A percentile compares a stretch with the other conserved stretches of the same genome.
Evolutionary conservation across 2,113 vertebrate species (phyloP).

Genomic region (Tupaia chinensis): DNA sequence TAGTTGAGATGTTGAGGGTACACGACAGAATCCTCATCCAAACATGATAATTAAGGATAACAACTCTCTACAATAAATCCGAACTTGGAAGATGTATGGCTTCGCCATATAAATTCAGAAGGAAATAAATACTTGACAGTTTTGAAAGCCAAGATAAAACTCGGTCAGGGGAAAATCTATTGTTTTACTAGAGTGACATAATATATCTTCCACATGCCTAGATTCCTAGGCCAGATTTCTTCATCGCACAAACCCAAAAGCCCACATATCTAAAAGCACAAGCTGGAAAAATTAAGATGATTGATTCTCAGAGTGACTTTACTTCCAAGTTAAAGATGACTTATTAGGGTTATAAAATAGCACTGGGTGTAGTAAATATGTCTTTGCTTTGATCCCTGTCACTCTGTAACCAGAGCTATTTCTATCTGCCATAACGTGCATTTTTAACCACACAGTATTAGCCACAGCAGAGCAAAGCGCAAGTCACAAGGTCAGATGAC

Average conservation of each 20-base stretch:
- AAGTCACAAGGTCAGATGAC: conserved; percentile 70
- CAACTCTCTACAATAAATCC: conserved; percentile 55
- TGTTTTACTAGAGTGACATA: conserved; percentile 28
- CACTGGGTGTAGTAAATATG: conserved; percentile 54
- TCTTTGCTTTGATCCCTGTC: conserved; percentile 68
- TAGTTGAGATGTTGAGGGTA: not conserved
- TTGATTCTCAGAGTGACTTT: conserved; percentile 65
- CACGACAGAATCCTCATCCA: conserved; percentile 20
- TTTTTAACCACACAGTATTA: conserved; percentile 76
- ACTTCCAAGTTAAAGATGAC: conserved; percentile 77
- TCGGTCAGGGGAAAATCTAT: not conserved
- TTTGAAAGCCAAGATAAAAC: conserved; percentile 70
- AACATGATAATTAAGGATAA: conserved; percentile 57
- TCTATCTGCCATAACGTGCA: conserved; percentile 67
- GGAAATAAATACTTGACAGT: not conserved
- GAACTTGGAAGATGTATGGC: conserved; percentile 47
- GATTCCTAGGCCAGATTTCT: conserved; percentile 35
- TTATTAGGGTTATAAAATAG: conserved; percentile 76
- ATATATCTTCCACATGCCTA: not conserved
- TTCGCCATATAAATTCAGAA: conserved; percentile 52
- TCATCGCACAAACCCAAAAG: not conserved
- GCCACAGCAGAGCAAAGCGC: conserved; percentile 62
- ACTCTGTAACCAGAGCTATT: conserved; percentile 72
- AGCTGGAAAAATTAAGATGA: conserved; percentile 40
- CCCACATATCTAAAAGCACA: not conserved